Percentiles rank a stretch among this genome's conserved stretches.
Conservation (phyloP, 2,113 vertebrate genomes). For the Nanger granti region DNA sequence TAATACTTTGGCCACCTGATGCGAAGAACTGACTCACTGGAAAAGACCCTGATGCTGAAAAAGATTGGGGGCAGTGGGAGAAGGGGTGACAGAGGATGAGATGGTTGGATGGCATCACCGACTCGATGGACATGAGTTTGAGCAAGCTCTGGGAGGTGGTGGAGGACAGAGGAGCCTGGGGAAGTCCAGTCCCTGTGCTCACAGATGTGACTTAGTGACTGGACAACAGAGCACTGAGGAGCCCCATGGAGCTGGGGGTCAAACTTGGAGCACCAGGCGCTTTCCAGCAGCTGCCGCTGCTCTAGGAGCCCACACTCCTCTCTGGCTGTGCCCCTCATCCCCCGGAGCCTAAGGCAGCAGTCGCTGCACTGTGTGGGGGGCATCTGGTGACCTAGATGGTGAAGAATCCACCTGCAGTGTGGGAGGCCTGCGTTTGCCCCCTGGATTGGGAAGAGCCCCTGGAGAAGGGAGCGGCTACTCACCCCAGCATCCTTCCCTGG, state of each 20-base stretch:
- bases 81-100: background rate
- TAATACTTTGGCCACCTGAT: background rate
- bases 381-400: background rate
- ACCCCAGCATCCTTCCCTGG: background rate
- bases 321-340: accelerated
- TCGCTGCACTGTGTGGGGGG: accelerated
- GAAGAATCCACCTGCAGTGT: background rate
- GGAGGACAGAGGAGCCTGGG: background rate
- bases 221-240: background rate
- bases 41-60: background rate
- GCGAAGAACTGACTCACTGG: background rate
- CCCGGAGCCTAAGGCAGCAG: accelerated
- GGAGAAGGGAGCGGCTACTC: background rate
- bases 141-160: accelerated
- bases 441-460: background rate
- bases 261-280: accelerated
- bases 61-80: background rate
- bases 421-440: background rate
- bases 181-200: background rate
- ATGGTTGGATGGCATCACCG: background rate
- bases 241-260: accelerated
- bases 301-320: accelerated
- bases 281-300: background rate
- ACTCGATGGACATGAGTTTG: background rate
- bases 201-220: accelerated